These are phyloP conservation scores for Malurus elegans DNA, from an alignment of 2,113 vertebrate genomes.

Conservation along the genomic window DNA sequence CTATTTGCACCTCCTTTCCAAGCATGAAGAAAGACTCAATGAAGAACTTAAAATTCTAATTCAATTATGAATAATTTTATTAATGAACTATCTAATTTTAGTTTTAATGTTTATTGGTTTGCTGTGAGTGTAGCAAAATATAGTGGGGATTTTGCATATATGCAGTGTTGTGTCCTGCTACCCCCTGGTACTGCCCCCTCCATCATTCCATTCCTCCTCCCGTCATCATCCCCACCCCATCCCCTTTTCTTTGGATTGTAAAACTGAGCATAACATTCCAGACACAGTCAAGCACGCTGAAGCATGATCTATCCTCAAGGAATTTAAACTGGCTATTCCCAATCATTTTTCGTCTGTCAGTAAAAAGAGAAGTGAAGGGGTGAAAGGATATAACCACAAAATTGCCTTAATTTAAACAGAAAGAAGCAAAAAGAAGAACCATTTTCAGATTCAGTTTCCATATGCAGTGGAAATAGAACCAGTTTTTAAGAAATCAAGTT, in stretches of 20 bases:
- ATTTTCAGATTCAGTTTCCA: not conserved
- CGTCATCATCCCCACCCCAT: not conserved
- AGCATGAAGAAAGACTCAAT: not conserved
- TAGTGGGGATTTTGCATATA: not conserved
- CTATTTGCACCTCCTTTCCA: not conserved
- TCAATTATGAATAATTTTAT: not conserved
- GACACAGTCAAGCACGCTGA: not conserved
- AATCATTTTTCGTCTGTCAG: not conserved
- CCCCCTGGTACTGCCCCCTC: accelerated
- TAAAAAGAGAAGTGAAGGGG: not conserved
- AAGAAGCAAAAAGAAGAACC: not conserved
- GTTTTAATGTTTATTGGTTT: not conserved
- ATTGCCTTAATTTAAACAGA: not conserved
- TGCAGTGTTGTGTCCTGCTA: not conserved
- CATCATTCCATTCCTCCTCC: not conserved
- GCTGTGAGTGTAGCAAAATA: not conserved
- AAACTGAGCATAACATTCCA: not conserved
- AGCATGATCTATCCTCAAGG: not conserved
- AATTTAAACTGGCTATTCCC: not conserved
- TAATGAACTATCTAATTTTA: not conserved
- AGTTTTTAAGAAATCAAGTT: not conserved
- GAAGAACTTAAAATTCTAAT: not conserved
- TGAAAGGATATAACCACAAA: not conserved
- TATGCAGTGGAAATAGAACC: not conserved
- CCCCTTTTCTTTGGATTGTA: not conserved